phyloP scores from a whole-genome alignment of 2,113 vertebrate species.

The Notarius quadriscutis region DNA sequence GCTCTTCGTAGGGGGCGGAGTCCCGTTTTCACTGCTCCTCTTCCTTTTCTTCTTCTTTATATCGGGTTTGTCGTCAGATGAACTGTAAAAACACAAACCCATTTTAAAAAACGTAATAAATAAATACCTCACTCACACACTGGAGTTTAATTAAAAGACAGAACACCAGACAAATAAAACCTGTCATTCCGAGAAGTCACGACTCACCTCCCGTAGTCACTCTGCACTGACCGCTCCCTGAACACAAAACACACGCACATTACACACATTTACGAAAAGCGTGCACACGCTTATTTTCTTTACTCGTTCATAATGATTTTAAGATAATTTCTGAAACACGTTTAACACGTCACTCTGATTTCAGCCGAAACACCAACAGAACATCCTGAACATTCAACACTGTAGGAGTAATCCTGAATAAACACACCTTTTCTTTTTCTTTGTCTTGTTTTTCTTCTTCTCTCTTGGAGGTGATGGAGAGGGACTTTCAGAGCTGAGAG shows the following conservation, averaged over 20 bases:
- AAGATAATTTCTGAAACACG: too few relatives aligned
- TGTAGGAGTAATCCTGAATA: not conserved
- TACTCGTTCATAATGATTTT: not conserved
- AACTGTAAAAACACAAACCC: constrained; percentile 52
- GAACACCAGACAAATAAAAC: not conserved
- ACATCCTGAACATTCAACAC: not conserved
- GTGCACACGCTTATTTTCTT: not conserved
- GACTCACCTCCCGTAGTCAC: constrained; percentile 53
- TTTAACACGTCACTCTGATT: too few relatives aligned
- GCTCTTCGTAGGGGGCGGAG: constrained; percentile 61
- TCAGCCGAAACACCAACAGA: not conserved
- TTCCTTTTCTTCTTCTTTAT: constrained; percentile 63
- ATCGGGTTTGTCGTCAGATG: constrained; percentile 64
- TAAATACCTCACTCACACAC: not conserved
- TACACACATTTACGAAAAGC: not conserved
- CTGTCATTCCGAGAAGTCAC: not conserved
- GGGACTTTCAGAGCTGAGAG: constrained; percentile 78
- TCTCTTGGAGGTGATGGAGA: constrained; percentile 77
- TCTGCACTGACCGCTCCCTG: constrained; percentile 57
- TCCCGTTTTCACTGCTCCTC: constrained; percentile 54
- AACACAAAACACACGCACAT: not conserved
- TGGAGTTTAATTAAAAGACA: not conserved
- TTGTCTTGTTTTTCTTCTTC: constrained; percentile 78
- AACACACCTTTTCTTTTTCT: constrained; percentile 82
- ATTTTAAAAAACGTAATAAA: not conserved